Percentiles rank a stretch among this genome's conserved stretches.
These are phyloP conservation scores for Lordiphosa collinella DNA, from an alignment of 1,140 invertebrate species.

Conservation along the genomic window DNA sequence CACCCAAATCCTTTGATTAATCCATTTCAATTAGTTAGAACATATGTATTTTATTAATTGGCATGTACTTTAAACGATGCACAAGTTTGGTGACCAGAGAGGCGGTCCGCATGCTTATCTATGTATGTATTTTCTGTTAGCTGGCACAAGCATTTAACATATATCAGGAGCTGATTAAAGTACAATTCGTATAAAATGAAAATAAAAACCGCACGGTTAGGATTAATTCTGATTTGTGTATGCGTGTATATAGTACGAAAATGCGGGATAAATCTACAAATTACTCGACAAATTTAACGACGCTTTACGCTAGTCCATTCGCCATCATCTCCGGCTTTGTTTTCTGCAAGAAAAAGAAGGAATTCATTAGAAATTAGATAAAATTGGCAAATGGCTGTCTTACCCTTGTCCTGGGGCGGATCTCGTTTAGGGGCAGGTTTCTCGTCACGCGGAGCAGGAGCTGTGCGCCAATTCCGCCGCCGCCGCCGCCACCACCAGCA, in stretches of 20 bases:
- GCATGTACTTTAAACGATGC: constrained; percentile 32
- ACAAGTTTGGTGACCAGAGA: constrained; percentile 5
- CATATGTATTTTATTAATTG: constrained; percentile 36
- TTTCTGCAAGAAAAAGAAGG: constrained; percentile 43
- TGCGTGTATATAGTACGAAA: constrained; percentile 23
- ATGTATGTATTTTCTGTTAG: neutral
- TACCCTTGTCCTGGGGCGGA: constrained; percentile 57
- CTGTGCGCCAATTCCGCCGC: constrained; percentile 70
- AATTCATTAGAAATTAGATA: neutral
- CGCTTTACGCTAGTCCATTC: constrained; percentile 78
- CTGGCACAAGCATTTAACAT: constrained; percentile 31
- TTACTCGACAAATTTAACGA: constrained; percentile 50
- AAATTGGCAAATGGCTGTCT: neutral
- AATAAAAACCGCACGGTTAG: constrained; percentile 22
- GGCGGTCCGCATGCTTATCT: neutral
- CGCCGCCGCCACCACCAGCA: constrained; percentile 9
- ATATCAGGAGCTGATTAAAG: constrained; percentile 17
- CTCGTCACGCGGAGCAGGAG: constrained; percentile 61
- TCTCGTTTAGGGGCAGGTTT: constrained; percentile 64
- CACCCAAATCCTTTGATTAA: too few relatives aligned
- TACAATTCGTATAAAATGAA: constrained; percentile 44
- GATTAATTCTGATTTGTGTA: constrained; percentile 39
- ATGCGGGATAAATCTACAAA: constrained; percentile 34
- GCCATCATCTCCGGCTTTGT: constrained; percentile 69
- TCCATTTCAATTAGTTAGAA: constrained; percentile 8